phyloP scores from a whole-genome alignment of 2,888 invertebrate genomes.

The Formica aserva region DNA sequence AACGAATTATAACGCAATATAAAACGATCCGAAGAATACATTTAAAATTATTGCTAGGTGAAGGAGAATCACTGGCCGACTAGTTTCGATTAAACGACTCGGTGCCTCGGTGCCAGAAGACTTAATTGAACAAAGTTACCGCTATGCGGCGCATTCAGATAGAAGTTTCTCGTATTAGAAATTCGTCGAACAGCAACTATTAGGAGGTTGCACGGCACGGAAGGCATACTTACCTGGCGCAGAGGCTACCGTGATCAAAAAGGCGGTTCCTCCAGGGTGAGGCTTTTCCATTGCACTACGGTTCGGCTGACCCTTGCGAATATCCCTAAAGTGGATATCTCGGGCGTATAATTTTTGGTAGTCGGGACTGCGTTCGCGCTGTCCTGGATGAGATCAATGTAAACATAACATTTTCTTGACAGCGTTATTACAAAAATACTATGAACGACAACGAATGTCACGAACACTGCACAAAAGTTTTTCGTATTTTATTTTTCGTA shows the following conservation, averaged over 20 bases:
- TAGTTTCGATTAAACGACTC: constrained; percentile 46
- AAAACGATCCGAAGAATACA: neutral
- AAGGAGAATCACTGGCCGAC: neutral
- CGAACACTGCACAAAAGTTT: neutral
- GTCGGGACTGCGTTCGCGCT: constrained; percentile 84
- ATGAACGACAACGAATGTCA: neutral
- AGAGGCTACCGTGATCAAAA: constrained; percentile 87
- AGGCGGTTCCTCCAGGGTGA: constrained; percentile 85
- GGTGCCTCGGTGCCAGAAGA: neutral
- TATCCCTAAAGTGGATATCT: constrained; percentile 87
- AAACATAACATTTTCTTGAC: constrained; percentile 26
- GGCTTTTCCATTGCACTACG: constrained; percentile 88
- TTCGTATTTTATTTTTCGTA: neutral
- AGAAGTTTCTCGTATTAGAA: constrained; percentile 59
- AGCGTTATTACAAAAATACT: neutral
- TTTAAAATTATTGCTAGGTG: neutral
- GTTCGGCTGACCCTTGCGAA: constrained; percentile 87
- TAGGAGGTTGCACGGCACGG: constrained; percentile 62
- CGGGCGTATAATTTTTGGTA: constrained; percentile 85
- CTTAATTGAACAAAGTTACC: constrained; percentile 4
- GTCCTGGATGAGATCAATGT: constrained; percentile 81
- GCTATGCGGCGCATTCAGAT: constrained; percentile 34
- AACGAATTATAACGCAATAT: neutral
- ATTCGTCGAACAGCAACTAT: neutral
- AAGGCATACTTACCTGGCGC: constrained; percentile 87